A percentile compares a stretch with the other conserved stretches of the same genome.
Conservation (phyloP, 1,140 invertebrate genomes). For the Sminthurides bifidus region DNA sequence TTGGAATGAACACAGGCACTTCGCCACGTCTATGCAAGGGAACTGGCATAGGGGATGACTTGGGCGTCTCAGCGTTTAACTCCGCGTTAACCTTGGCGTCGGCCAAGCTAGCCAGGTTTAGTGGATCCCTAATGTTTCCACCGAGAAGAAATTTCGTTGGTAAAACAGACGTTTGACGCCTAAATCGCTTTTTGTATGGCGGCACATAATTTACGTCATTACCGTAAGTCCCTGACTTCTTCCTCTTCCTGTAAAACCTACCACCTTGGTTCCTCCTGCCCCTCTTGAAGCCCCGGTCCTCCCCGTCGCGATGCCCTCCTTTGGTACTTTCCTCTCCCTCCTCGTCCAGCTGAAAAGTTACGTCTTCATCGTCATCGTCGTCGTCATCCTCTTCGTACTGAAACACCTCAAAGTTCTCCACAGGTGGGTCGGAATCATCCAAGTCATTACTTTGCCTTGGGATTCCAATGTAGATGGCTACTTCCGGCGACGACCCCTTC, state of each 20-base stretch:
- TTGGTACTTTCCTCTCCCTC: neutral
- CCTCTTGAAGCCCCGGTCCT: too few species aligned
- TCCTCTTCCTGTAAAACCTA: slow-evolving; percentile 18
- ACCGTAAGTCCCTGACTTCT: slow-evolving; percentile 7
- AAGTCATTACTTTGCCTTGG: neutral
- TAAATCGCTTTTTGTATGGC: slow-evolving; percentile 21
- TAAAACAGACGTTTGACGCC: slow-evolving; percentile 43
- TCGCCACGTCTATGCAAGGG: slow-evolving; percentile 66
- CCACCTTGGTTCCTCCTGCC: too few species aligned
- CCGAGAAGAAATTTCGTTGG: slow-evolving; percentile 89
- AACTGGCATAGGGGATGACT: slow-evolving; percentile 75
- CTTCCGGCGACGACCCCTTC: neutral
- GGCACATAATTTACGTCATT: slow-evolving; percentile 25
- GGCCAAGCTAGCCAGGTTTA: slow-evolving; percentile 77
- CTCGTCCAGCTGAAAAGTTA: neutral
- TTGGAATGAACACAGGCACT: slow-evolving; percentile 82
- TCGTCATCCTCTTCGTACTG: slow-evolving; percentile 12
- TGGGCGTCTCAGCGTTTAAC: slow-evolving; percentile 72
- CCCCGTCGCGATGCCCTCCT: neutral
- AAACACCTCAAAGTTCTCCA: slow-evolving; percentile 9
- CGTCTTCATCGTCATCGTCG: slow-evolving; percentile 5
- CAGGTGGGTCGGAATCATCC: slow-evolving; percentile 13
- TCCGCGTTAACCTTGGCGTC: slow-evolving; percentile 39
- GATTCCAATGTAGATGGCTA: neutral
- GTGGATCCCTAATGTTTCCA: slow-evolving; percentile 85